Evolutionary conservation across 2,113 vertebrate genomes (phyloP).

Genomic region (Puntigrus tetrazona): DNA sequence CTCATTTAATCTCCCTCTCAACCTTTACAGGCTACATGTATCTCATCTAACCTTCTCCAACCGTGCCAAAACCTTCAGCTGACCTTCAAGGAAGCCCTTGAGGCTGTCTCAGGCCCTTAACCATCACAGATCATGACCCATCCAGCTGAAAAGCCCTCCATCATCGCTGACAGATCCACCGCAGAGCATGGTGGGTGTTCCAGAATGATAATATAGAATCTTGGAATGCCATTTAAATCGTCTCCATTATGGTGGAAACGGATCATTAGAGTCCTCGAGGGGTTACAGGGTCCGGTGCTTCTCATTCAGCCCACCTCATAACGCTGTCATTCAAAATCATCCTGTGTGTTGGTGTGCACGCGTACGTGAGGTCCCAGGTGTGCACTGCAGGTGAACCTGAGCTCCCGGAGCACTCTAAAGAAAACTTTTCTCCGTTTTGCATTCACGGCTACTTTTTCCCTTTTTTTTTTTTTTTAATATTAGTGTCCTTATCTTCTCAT

Average conservation of each 20-base stretch:
- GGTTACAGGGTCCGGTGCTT: conserved; percentile 16
- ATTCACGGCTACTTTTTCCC: background rate
- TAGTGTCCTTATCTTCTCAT: conserved; percentile 8
- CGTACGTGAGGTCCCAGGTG: background rate
- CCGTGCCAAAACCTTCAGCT: conserved; percentile 17
- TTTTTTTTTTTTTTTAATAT: background rate
- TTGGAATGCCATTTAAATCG: conserved; percentile 33
- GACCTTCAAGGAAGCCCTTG: conserved; percentile 29
- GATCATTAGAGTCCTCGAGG: conserved; percentile 34
- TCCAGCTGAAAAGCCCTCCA: conserved; percentile 36
- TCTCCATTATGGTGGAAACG: conserved; percentile 33
- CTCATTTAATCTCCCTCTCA: conserved; percentile 36
- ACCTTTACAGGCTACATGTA: conserved; percentile 19
- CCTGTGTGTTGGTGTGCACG: background rate
- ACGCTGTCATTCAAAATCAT: conserved; percentile 2
- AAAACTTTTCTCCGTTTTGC: background rate
- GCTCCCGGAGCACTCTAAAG: background rate
- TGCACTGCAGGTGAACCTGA: conserved; percentile 23
- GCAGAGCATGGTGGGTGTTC: conserved; percentile 8
- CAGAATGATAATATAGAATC: conserved; percentile 45
- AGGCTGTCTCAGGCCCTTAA: conserved; percentile 19
- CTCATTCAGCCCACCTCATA: conserved; percentile 29
- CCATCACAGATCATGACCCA: conserved; percentile 23
- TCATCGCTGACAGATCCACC: conserved; percentile 40
- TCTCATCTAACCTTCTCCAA: conserved; percentile 25